Conservation (phyloP, 37 sponge, comb jelly and placozoan species). For the Eunapius fragilis region DNA sequence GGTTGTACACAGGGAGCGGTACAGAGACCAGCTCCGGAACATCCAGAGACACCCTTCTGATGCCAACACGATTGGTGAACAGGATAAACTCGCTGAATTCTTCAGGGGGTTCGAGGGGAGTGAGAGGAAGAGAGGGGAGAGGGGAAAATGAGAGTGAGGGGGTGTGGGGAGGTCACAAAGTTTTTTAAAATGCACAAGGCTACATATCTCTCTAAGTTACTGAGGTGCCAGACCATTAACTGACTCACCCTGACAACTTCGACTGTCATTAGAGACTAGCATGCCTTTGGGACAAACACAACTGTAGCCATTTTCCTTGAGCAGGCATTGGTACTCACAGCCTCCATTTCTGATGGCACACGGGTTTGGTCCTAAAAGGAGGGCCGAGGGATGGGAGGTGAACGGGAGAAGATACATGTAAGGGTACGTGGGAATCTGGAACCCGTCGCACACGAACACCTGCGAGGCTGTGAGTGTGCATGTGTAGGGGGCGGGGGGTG, state of each 20-base stretch:
- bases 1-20: slow-evolving; percentile 37
- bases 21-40: slow-evolving; percentile 24
- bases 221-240: not conserved
- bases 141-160: not conserved
- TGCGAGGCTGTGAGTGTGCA: too few relatives aligned
- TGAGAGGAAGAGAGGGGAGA: not conserved
- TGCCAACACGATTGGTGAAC: slow-evolving; percentile 31
- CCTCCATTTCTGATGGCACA: slow-evolving; percentile 66
- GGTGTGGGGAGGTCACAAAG: not conserved
- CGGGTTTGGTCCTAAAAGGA: slow-evolving; percentile 26
- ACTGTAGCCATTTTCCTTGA: slow-evolving; percentile 16
- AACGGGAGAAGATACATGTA: not conserved
- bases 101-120: slow-evolving; percentile 14
- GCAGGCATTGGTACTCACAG: slow-evolving; percentile 70
- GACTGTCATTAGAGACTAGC: slow-evolving; percentile 12
- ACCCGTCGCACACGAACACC: too few relatives aligned
- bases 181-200: not conserved
- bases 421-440: too few relatives aligned
- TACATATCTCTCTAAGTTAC: not conserved
- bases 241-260: slow-evolving; percentile 50
- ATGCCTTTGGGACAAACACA: slow-evolving; percentile 76
- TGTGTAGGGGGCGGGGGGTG: too few relatives aligned
- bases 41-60: slow-evolving; percentile 59
- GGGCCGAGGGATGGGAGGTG: not conserved
- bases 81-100: slow-evolving; percentile 20